Conservation (phyloP, 2,113 vertebrate genomes). For the Cromileptes altivelis region DNA sequence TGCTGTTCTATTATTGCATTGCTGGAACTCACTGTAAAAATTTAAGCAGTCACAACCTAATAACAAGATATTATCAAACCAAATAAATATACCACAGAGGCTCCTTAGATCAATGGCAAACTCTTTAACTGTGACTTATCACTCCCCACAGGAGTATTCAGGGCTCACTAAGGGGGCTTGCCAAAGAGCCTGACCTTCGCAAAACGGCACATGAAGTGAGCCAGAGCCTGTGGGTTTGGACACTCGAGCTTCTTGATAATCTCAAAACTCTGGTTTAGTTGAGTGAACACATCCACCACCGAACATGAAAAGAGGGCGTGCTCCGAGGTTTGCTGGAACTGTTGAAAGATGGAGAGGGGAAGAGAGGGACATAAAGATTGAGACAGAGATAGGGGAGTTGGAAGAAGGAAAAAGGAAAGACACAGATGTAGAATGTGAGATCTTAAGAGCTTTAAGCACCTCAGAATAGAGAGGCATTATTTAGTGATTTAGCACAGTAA, state of each 20-base stretch:
- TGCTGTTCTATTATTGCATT: constrained; percentile 29
- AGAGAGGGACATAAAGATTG: background rate
- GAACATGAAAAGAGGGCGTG: constrained; percentile 99
- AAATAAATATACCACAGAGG: constrained; percentile 16
- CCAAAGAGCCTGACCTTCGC: constrained; percentile 89
- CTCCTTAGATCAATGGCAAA: constrained; percentile 50
- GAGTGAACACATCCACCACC: constrained; percentile 98
- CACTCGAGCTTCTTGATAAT: constrained; percentile 99
- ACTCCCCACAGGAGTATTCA: constrained; percentile 6
- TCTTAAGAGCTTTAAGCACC: background rate
- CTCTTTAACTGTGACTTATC: constrained; percentile 44
- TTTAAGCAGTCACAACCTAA: constrained; percentile 14
- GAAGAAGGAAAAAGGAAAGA: background rate
- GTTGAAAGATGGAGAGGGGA: constrained; percentile 16
- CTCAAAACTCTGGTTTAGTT: constrained; percentile 99
- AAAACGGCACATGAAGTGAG: constrained; percentile 98
- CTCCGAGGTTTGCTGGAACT: constrained; percentile 99
- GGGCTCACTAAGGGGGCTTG: constrained; percentile 10
- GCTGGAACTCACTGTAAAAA: background rate
- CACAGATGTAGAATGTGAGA: background rate
- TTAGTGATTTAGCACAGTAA: background rate
- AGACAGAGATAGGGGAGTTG: background rate
- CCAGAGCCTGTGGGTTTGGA: constrained; percentile 96
- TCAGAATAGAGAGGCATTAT: constrained; percentile 6
- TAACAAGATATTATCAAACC: constrained; percentile 25